A percentile compares a stretch with the other conserved stretches of the same genome.
Evolutionary conservation across 2,888 invertebrate genomes (phyloP).

Genomic region (Ennomos erosarius): DNA sequence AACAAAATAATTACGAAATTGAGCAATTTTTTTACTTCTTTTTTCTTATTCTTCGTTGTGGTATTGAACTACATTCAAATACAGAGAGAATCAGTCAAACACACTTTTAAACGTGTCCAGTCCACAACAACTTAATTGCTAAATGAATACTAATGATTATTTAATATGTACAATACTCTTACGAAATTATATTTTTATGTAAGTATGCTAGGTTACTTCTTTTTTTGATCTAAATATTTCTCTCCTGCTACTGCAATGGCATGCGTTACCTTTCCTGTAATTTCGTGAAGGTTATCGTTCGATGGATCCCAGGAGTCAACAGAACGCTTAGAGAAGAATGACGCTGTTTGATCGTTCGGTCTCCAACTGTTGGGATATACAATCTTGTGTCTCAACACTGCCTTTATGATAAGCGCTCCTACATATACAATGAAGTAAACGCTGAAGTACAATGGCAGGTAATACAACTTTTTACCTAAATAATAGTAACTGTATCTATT

Average conservation of each 20-base stretch:
- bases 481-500: slow-evolving; percentile 90
- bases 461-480: slow-evolving; percentile 90
- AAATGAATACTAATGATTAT: slow-evolving; percentile 12
- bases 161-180: slow-evolving; percentile 25
- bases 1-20: slow-evolving; percentile 12
- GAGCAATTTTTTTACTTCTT: slow-evolving; percentile 32
- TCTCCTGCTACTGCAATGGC: slow-evolving; percentile 73
- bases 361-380: slow-evolving; percentile 85
- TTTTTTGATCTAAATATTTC: slow-evolving; percentile 63
- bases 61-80: slow-evolving; percentile 76
- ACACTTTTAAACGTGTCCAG: slow-evolving; percentile 73
- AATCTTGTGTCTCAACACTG: slow-evolving; percentile 90
- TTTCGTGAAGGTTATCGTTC: slow-evolving; percentile 77
- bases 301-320: slow-evolving; percentile 76
- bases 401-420: slow-evolving; percentile 89
- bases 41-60: slow-evolving; percentile 57
- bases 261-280: slow-evolving; percentile 76
- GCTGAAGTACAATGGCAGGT: slow-evolving; percentile 90
- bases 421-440: slow-evolving; percentile 90
- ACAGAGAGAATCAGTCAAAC: slow-evolving; percentile 2
- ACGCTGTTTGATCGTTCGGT: slow-evolving; percentile 69
- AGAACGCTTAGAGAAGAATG: slow-evolving; percentile 76
- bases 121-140: slow-evolving; percentile 63
- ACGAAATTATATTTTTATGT: slow-evolving; percentile 2
- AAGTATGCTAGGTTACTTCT: slow-evolving; percentile 37